phyloP scores from a whole-genome alignment of 2,888 invertebrate genomes.

The Idaea aversata region DNA sequence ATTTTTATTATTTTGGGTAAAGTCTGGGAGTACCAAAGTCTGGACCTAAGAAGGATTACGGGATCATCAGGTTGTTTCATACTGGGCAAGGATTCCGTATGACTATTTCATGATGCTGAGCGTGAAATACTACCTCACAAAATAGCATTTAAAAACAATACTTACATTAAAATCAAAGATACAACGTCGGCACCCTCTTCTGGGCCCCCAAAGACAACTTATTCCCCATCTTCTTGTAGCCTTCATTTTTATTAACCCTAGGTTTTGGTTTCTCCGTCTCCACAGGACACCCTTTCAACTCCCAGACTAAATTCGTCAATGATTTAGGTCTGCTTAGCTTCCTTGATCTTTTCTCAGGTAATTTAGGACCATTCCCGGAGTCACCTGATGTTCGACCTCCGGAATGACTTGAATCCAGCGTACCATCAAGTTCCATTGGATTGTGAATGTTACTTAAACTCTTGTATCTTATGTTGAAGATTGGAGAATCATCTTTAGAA shows the following conservation, averaged over 20 bases:
- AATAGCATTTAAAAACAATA: constrained; percentile 12
- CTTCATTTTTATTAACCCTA: constrained; percentile 70
- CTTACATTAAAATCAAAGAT: constrained; percentile 73
- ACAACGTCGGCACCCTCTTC: constrained; percentile 80
- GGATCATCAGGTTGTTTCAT: no score
- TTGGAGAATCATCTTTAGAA: constrained; percentile 86
- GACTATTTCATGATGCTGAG: no score
- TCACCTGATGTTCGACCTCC: constrained; percentile 93
- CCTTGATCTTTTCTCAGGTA: constrained; percentile 90
- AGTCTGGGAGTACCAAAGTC: no score
- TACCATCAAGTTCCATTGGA: constrained; percentile 88
- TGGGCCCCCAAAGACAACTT: constrained; percentile 77
- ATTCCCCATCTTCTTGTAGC: constrained; percentile 75
- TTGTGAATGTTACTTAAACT: constrained; percentile 86
- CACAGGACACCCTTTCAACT: constrained; percentile 78
- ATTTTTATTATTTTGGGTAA: no score
- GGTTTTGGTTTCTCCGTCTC: constrained; percentile 74
- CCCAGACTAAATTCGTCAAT: constrained; percentile 93
- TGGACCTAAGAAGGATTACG: no score
- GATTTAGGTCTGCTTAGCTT: constrained; percentile 91
- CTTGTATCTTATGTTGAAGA: constrained; percentile 87
- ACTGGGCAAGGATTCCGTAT: no score
- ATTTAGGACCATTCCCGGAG: constrained; percentile 87
- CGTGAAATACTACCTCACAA: neutral
- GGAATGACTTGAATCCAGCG: constrained; percentile 94